Base-by-base conservation (phyloP, 1,140 invertebrate species). In the Euura saliciscinereae region DNA sequence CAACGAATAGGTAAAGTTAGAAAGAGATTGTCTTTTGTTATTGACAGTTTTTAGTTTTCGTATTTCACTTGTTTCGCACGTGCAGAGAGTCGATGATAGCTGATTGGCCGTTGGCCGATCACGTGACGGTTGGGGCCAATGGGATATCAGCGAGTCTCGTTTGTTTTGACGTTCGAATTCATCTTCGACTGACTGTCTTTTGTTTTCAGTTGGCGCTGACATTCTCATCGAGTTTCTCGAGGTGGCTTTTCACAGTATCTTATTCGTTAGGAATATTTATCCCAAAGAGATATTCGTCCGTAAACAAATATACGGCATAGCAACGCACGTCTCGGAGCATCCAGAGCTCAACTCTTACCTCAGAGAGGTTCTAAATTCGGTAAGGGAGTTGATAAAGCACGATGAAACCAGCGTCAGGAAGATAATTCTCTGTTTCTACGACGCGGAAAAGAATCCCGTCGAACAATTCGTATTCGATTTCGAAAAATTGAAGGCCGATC, bases 321-420 rank as follows among this genome's bases (percentile, higher is more conserved):
- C 85, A 13, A 85, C 91, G 0, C 83, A 90, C 74, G 81, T 88
- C 69, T 90, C 89, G 45, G 83, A 87, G 66, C 90, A 92, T 83
- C 91, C 90, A 44, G 88, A 91, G 79, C 81, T 92, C 1, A 91
- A 90, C 68, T 82, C 89, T 65, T 92, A 92, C 72, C 86, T 92
- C 42, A 88, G 86, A 78, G 85, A 90, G 72, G 84, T 89, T 73
- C 75, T 92, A 3, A 88, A 80, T 75, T 83, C 82, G 66, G 74
- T 88, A 2, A 84, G 76, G 77, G 82, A 84, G 73, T 80, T 90
- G 43, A 73, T 91, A n/a, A 86, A 82, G 51, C 80, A 75, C 65
- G 83, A 86, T 74, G 78, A 82, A 66, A 79, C 79, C 2, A 84
- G 83, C 44, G 69, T 91, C 11, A 85, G 82, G 75, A 77, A 87